Conservation (phyloP, 2,113 vertebrate species). For the Crocuta crocuta region DNA sequence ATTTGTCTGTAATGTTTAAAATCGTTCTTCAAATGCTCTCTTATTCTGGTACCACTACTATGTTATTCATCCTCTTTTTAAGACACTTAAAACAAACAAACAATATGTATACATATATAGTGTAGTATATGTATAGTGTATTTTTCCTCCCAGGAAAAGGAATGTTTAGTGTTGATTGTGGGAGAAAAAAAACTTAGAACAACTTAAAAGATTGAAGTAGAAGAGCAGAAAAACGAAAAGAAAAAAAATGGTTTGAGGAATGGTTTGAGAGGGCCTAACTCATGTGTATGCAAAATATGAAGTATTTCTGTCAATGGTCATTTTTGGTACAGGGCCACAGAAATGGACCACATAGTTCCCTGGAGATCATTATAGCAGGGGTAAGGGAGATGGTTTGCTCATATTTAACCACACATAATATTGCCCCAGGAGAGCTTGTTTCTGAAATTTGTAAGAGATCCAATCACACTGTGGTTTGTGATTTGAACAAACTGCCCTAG, state of each 20-base stretch:
- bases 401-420: slow-evolving; percentile 78
- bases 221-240: background rate
- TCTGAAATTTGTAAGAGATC: slow-evolving; percentile 81
- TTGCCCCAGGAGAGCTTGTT: slow-evolving; percentile 73
- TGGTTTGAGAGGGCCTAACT: background rate
- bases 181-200: background rate
- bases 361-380: background rate
- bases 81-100: background rate
- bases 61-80: background rate
- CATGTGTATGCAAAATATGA: background rate
- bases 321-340: slow-evolving; percentile 1
- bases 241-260: background rate
- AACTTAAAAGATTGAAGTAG: background rate
- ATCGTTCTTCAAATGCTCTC: background rate
- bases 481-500: slow-evolving; percentile 79
- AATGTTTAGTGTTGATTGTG: background rate
- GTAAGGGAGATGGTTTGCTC: slow-evolving; percentile 36
- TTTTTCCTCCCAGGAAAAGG: background rate
- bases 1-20: background rate
- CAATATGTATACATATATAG: background rate
- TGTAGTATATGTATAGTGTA: background rate
- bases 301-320: slow-evolving; percentile 42
- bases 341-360: slow-evolving; percentile 39
- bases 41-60: background rate
- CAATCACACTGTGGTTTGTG: slow-evolving; percentile 83